Evolutionary conservation across 2,888 invertebrate genomes (phyloP), one percentile per base, ranked within the genome.

Genomic region (Eupithecia abbreviata): DNA sequence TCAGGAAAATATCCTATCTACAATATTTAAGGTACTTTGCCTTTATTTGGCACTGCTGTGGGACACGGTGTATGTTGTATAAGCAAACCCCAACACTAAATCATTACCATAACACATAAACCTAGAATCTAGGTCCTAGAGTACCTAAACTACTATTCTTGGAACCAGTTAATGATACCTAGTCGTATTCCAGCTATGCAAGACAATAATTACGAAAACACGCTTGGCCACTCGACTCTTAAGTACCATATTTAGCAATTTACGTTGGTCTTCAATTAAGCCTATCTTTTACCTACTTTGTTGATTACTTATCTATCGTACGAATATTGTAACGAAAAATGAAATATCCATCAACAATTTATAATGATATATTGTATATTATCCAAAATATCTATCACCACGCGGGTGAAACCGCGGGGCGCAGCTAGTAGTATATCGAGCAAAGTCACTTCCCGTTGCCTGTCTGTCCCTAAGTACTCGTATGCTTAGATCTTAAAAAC

Each of bases 141-240:
- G 55, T 55, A 51, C 49, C 43, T 41, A 42, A 30, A 18, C 55
- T 13, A 49, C 70, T 71, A 45, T 68, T 68, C 68, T 42, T 41
- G 47, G 41, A 45, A 68, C 55, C 45, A 62, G 49, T 58, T 58
- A 49, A 13, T 49, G 65, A 30, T 66, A 73, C 41, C n/a, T 43
- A 49, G 49, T 43, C 47, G 71, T 71, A 62, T 71, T 72, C 70
- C 67, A n/a, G 72, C 71, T 76, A 66, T 68, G 58, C 73, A 72
- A 80, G 73, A 73, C 71, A 73, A 74, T 74, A 62, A 76, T 75
- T 75, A 77, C 79, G 58, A 18, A 73, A 72, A 75, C 78, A 67
- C 77, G 77, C 76, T 67, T 79, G 73, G n/a, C 68, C 66, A 62
- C 71, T 73, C 41, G 65, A 76, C 69, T 74, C 70, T 15, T 71